A percentile compares a stretch with the other conserved stretches of the same genome.
phyloP scores from a whole-genome alignment of 2,113 vertebrate genomes.

The Dromas ardeola region DNA sequence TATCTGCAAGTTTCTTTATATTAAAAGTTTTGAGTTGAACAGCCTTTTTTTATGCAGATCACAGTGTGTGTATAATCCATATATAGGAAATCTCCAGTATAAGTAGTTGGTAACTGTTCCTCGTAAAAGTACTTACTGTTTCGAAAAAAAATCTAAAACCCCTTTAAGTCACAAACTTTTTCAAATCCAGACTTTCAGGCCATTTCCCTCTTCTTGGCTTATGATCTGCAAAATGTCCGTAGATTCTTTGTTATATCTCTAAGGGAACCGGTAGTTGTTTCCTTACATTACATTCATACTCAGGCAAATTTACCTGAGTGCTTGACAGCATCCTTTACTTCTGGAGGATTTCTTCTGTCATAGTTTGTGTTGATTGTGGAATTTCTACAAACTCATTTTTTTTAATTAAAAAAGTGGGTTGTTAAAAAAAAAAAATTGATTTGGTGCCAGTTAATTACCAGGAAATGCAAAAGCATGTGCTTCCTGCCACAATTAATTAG shows the following conservation, averaged over 20 bases:
- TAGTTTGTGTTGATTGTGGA: neutral
- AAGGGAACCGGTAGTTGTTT: neutral
- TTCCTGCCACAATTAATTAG: constrained; percentile 56
- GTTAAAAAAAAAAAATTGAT: neutral
- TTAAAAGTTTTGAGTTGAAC: neutral
- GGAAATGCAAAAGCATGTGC: constrained; percentile 44
- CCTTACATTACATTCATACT: neutral
- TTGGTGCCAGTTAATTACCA: neutral
- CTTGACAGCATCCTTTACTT: neutral
- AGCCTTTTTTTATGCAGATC: neutral
- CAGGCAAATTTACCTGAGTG: neutral
- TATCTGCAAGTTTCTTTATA: neutral
- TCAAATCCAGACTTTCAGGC: neutral
- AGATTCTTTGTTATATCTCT: neutral
- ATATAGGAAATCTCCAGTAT: neutral
- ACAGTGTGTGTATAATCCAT: neutral
- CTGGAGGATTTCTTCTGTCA: neutral
- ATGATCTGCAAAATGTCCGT: neutral
- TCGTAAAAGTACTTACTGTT: neutral
- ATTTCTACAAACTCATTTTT: neutral
- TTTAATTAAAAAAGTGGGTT: neutral
- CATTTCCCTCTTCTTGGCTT: neutral
- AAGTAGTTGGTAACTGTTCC: neutral
- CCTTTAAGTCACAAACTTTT: neutral
- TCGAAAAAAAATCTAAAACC: neutral